Conservation (phyloP, 92 coral and sea anemone species). For the Palythoa heliodiscus region DNA sequence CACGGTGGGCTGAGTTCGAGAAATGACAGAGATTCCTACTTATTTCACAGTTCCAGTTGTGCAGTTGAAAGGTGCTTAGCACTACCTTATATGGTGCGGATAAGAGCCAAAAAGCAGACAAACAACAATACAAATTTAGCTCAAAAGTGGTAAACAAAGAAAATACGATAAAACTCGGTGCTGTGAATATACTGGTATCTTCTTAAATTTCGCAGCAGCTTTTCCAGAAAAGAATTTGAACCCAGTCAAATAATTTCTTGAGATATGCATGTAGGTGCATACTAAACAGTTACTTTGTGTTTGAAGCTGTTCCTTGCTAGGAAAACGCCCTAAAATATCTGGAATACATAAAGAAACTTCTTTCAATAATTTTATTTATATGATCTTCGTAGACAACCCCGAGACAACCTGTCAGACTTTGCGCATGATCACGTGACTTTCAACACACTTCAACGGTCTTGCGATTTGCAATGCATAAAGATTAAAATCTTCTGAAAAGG, state of each 20-base stretch:
- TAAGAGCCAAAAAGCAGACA: not conserved
- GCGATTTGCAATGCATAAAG: not conserved
- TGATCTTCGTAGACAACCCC: not conserved
- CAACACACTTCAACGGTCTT: not conserved
- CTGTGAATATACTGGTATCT: not conserved
- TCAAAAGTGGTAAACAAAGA: constrained; percentile 27
- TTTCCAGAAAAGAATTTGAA: not conserved
- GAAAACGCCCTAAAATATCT: constrained; percentile 41
- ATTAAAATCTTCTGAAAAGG: not conserved
- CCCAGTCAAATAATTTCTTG: not conserved
- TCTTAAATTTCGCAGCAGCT: not conserved
- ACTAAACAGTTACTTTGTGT: not conserved
- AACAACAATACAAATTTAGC: constrained; percentile 17
- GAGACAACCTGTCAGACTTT: not conserved
- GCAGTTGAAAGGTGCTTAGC: not conserved
- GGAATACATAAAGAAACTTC: constrained; percentile 1
- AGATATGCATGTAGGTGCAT: constrained; percentile 14
- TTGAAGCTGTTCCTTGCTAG: not conserved
- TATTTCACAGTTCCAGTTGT: constrained; percentile 17
- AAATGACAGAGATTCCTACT: constrained; percentile 32
- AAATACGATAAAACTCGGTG: not conserved
- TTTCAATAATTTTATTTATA: not conserved
- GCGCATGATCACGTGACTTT: not conserved
- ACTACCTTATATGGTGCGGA: constrained; percentile 26
- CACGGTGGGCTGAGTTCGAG: constrained; percentile 17